These are phyloP conservation scores for Myotis vivesi DNA, from an alignment of 2,797 vertebrate genomes.

Conservation along the genomic window DNA sequence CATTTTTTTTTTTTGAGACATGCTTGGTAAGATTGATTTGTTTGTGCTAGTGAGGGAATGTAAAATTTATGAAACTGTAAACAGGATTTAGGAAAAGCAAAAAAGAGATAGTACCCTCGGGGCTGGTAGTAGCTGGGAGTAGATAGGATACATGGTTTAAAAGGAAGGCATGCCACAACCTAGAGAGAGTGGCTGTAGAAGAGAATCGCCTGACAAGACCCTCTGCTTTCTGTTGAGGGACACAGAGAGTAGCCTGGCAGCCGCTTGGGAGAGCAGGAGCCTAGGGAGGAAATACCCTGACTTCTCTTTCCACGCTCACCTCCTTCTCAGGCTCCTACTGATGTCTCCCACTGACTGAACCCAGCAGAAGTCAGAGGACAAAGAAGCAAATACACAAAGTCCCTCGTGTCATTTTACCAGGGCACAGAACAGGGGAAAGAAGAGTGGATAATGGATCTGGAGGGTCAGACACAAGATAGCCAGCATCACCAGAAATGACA, in stretches of 20 bases:
- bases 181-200: neutral
- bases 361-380: neutral
- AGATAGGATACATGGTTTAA: neutral
- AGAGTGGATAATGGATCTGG: neutral
- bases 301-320: no score
- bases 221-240: neutral
- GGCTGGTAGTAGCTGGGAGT: neutral
- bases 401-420: neutral
- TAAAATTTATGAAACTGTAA: neutral
- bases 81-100: neutral
- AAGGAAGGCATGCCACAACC: neutral
- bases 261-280: neutral
- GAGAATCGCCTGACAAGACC: neutral
- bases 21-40: neutral
- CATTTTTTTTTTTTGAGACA: constrained; percentile 13
- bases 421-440: neutral
- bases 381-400: neutral
- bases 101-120: neutral
- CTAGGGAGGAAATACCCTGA: neutral
- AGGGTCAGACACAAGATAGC: neutral
- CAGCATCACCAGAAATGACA: neutral
- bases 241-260: neutral
- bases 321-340: neutral
- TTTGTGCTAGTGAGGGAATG: constrained; percentile 13
- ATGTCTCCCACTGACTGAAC: neutral